phyloP scores from a whole-genome alignment of 2,888 invertebrate species.

The Xestobium rufovillosum region DNA sequence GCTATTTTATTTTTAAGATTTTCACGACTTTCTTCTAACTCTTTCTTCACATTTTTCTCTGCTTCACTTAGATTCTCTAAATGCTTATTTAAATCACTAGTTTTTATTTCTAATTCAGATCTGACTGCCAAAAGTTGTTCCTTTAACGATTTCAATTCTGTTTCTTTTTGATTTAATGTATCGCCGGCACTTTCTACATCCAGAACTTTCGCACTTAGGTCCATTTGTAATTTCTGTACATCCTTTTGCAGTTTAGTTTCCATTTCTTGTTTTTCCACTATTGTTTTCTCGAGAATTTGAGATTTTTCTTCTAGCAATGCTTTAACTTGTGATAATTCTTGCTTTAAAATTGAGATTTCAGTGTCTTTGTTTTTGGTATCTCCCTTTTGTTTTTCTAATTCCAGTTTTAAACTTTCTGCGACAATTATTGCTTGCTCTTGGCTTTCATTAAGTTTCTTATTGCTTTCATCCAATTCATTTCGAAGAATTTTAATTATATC shows the following conservation, averaged over 20 bases:
- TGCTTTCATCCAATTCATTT: constrained; percentile 29
- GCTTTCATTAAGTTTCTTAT: constrained; percentile 14
- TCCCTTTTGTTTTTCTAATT: constrained; percentile 8
- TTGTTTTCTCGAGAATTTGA: constrained; percentile 8
- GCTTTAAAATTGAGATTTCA: constrained; percentile 24
- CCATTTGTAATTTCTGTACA: constrained; percentile 35
- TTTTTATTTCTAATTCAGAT: constrained; percentile 31
- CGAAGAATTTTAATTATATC: constrained; percentile 27
- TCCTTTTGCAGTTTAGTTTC: constrained; percentile 33
- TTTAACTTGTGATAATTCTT: constrained; percentile 35
- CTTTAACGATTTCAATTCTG: constrained; percentile 33
- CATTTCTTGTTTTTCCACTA: constrained; percentile 25
- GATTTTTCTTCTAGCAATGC: constrained; percentile 9
- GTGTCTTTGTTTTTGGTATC: constrained; percentile 13
- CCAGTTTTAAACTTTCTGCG: constrained; percentile 2
- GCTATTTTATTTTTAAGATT: constrained; percentile 35
- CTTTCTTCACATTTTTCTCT: constrained; percentile 33
- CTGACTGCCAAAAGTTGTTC: constrained; percentile 37
- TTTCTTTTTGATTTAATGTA: constrained; percentile 29
- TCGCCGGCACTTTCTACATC: constrained; percentile 49
- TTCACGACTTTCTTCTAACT: constrained; percentile 37
- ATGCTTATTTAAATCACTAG: constrained; percentile 37
- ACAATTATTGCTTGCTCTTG: not conserved
- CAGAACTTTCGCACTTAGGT: constrained; percentile 48
- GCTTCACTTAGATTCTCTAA: constrained; percentile 34